Evolutionary conservation across 1,140 invertebrate genomes (phyloP).

Genomic region (Thereuonema tuberculata): DNA sequence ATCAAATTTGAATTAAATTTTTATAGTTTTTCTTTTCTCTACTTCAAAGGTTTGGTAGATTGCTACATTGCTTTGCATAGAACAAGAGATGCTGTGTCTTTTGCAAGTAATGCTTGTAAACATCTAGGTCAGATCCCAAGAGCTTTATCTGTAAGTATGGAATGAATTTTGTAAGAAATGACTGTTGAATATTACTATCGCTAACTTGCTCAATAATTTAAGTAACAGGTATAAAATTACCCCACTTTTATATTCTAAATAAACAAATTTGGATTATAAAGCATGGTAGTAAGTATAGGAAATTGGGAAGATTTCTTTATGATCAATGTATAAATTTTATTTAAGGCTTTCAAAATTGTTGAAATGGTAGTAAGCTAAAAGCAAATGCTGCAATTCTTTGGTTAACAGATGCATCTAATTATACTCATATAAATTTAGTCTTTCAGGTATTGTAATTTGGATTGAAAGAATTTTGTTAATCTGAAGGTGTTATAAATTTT

Average conservation of each 20-base stretch:
- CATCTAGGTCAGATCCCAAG: slow-evolving; percentile 51
- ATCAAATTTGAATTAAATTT: too few species aligned
- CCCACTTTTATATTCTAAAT: neutral
- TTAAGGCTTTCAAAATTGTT: too few species aligned
- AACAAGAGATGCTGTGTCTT: slow-evolving; percentile 49
- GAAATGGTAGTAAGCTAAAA: too few species aligned
- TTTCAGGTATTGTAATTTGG: too few species aligned
- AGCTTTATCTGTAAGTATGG: slow-evolving; percentile 49
- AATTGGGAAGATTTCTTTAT: neutral
- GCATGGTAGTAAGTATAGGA: neutral
- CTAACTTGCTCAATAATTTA: neutral
- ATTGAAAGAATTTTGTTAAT: too few species aligned
- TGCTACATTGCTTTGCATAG: slow-evolving; percentile 51
- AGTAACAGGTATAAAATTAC: neutral
- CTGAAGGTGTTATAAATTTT: too few species aligned
- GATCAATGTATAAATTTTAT: neutral
- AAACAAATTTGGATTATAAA: neutral
- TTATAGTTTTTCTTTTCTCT: neutral
- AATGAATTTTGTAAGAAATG: too few species aligned
- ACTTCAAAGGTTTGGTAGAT: slow-evolving; percentile 44
- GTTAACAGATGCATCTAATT: too few species aligned
- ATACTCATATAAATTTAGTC: too few species aligned
- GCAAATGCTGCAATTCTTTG: too few species aligned
- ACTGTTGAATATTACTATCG: neutral
- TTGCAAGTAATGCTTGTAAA: slow-evolving; percentile 52